Evolutionary conservation across 1,140 invertebrate species (phyloP), one percentile per base, ranked within the genome.

Genomic region (Asbolus verrucosus): DNA sequence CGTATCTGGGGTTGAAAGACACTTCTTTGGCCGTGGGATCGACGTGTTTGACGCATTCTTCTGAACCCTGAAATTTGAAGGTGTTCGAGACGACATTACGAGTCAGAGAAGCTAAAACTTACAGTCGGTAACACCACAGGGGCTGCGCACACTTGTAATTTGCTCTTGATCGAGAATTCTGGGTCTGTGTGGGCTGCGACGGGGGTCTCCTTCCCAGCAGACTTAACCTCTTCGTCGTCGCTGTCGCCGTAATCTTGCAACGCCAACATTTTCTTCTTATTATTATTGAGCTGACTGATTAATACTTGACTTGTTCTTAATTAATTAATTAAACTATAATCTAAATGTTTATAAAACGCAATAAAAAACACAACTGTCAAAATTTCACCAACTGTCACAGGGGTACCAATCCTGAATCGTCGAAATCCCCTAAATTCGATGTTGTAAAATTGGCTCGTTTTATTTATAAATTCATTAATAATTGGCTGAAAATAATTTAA

Each of bases 1-100:
- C 96, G 84, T 89, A 98, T 79, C 92, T 96, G n/a, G 96, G 94
- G 86, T 99, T 99, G 77, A 92, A 91, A 69, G 84, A 87, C 2
- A 99, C 81, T 83, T 97, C 95, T 79, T 91, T 91, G 1, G 88
- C 86, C 15, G 85, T 88, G 0, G 91, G 88, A 83, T 94, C 91
- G 65, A 94, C 81, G 61, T 90, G 88, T 1, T 85, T 78, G 11
- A 84, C 67, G 33, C 86, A 86, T 54, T 88, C 84, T 70, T 85
- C 84, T 2, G 84, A 79, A 11, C 86, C 87, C 85, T 87, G 39
- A 61, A 79, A 79, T 19, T 2, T 36, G 33, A 6, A 13, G 38
- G n/a, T 41, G 38, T 41, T n/a, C 2, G 15, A 16, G 38, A 3
- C 5, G 38, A 13, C 15, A 16, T 13, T 18, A 2, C 9, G 41